Evolutionary conservation across 2,888 invertebrate species (phyloP).

Genomic region (Morpho achilles): DNA sequence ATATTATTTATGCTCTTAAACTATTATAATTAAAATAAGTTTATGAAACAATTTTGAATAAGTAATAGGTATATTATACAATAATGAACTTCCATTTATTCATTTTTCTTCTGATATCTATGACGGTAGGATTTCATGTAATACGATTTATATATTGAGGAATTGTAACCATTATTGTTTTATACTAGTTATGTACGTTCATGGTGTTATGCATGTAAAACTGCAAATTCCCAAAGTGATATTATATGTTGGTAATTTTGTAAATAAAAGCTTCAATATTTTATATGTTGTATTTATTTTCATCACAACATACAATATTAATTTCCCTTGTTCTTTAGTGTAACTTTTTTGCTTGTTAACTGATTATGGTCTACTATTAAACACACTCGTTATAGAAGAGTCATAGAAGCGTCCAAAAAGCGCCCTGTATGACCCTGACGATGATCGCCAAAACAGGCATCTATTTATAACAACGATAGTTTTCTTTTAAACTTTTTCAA

Average conservation of each 20-base stretch:
- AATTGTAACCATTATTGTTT: constrained; percentile 69
- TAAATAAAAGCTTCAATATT: constrained; percentile 79
- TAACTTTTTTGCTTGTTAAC: neutral
- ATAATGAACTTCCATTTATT: constrained; percentile 26
- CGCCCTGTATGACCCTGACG: too few relatives aligned
- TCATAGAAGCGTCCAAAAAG: too few relatives aligned
- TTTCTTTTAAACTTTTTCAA: too few relatives aligned
- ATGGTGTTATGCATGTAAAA: constrained; percentile 74
- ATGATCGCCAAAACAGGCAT: too few relatives aligned
- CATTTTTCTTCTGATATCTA: constrained; percentile 26
- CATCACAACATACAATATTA: neutral
- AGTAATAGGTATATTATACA: neutral
- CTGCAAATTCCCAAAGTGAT: constrained; percentile 78
- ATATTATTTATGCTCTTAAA: too few relatives aligned
- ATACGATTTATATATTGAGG: constrained; percentile 42
- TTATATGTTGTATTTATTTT: constrained; percentile 44
- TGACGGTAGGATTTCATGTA: constrained; percentile 24
- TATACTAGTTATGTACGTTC: constrained; percentile 66
- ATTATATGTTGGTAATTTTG: constrained; percentile 78
- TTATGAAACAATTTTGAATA: too few relatives aligned
- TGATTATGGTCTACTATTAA: neutral
- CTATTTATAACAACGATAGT: too few relatives aligned
- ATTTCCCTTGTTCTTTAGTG: neutral
- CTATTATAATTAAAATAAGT: too few relatives aligned
- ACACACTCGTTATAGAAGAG: too few relatives aligned